These are phyloP conservation scores for Tenualosa ilisha DNA, from an alignment of 2,797 vertebrate genomes.

Conservation along the genomic window DNA sequence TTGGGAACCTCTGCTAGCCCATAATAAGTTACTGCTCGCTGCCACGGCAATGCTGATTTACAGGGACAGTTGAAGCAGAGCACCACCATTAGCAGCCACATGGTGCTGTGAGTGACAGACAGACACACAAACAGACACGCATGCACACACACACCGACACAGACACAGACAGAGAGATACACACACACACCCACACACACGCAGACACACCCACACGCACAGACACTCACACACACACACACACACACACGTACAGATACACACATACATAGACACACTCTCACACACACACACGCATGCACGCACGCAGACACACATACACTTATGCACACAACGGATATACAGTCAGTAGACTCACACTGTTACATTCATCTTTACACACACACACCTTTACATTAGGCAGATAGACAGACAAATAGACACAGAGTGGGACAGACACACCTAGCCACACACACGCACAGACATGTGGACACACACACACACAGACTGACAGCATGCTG, in stretches of 20 bases:
- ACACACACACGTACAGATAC: not conserved
- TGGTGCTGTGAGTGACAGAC: not conserved
- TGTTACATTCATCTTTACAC: not conserved
- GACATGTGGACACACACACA: not conserved
- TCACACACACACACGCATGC: too few species aligned
- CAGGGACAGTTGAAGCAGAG: conserved; percentile 20
- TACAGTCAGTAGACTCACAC: too few species aligned
- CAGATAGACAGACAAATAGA: too few species aligned
- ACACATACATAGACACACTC: not conserved
- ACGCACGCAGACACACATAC: too few species aligned
- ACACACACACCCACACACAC: not conserved
- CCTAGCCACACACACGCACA: not conserved
- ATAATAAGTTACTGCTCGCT: conserved; percentile 35
- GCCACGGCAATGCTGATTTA: conserved; percentile 23
- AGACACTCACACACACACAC: not conserved
- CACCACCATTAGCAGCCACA: conserved; percentile 10
- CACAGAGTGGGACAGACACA: too few species aligned
- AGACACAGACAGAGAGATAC: too few species aligned
- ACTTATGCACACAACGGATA: too few species aligned
- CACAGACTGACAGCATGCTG: not conserved
- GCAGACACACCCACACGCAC: not conserved
- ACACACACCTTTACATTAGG: not conserved
- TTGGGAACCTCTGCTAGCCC: conserved; percentile 29
- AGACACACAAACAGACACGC: not conserved
- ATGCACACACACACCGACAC: not conserved